phyloP scores from a whole-genome alignment of 1,140 invertebrate species.

The Bradysia coprophila region DNA sequence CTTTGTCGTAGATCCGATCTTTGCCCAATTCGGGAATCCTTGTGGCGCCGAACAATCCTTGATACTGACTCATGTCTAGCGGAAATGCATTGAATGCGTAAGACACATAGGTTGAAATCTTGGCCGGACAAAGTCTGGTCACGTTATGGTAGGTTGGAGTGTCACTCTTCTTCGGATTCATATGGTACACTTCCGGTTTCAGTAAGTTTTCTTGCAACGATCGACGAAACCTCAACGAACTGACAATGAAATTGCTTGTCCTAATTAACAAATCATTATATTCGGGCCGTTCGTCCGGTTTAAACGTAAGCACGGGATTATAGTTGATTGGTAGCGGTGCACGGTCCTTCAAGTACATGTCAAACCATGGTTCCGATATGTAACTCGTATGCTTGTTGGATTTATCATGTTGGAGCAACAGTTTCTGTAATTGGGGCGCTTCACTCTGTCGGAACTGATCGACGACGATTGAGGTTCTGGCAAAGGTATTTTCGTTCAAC shows the following conservation, averaged over 20 bases:
- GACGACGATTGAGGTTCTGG: constrained; percentile 41
- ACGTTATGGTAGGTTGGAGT: constrained; percentile 54
- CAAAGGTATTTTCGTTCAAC: constrained; percentile 32
- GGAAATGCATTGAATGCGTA: constrained; percentile 92
- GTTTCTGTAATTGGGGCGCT: constrained; percentile 53
- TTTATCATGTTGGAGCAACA: constrained; percentile 50
- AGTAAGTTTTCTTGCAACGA: constrained; percentile 59
- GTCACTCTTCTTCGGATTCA: constrained; percentile 82
- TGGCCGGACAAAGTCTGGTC: constrained; percentile 51
- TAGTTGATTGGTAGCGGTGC: constrained; percentile 80
- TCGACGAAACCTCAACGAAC: constrained; percentile 75
- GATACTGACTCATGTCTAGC: constrained; percentile 78
- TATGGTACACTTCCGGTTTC: constrained; percentile 90
- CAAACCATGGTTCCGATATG: constrained; percentile 85
- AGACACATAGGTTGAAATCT: constrained; percentile 48
- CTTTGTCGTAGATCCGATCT: constrained; percentile 65
- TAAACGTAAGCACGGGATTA: constrained; percentile 79
- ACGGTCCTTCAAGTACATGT: constrained; percentile 83
- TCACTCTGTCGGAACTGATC: constrained; percentile 42
- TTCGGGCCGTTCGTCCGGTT: constrained; percentile 47
- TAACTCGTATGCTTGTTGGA: constrained; percentile 85
- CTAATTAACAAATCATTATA: constrained; percentile 71
- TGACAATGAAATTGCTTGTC: constrained; percentile 76
- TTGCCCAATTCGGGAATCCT: constrained; percentile 64
- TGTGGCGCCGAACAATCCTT: constrained; percentile 27